Base-by-base conservation (phyloP, 2,888 invertebrate genomes). In the Drosophila mayaguana region DNA sequence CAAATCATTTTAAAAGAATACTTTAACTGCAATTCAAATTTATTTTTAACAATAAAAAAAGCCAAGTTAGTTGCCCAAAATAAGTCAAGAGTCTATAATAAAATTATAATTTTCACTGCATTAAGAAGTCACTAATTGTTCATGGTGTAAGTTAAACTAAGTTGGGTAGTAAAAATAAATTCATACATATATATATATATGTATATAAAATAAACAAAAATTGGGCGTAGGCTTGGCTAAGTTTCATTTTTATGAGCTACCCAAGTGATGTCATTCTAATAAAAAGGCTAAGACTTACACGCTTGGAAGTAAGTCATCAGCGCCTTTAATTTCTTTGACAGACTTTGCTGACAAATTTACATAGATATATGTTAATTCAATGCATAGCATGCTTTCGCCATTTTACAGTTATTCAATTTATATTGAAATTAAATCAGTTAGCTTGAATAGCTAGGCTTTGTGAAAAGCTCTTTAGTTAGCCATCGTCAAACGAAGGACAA, bases 401-500 rank as follows among this genome's bases (percentile, higher is more conserved):
- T 46, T 46, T 48, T 50, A 32, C 12, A 18, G 18, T 20, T 4
- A 20, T 34, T 14, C 8, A 32, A 18, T 18, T 50, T 20, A 8
- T 18, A 32, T 18, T 50, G 3, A 18, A 50, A 18, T 36, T 6
- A 36, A 34, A 20, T 32, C 18, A 7, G 7, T 32, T 50, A 18
- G 14, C 32, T 50, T 32, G 20, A 46, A 8, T 25, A 46, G 8
- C 14, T n/a, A 12, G 34, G 9, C 12, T 48, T 48, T 16, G n/a
- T 18, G 28, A n/a, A 32, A 14, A 32, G 32, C 18, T 50, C 4
- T 34, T 8, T 20, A 38, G 16, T 36, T 22, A 34, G 20, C 34
- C 6, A 0, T 51, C 20, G 32, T 51, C 20, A 34, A 20, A 9
- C 22, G 51, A 53, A 36, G 51, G 51, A 53, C 51, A 53, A 16